Conservation (phyloP, 1,140 invertebrate species). For the Tetraneura akinire region DNA sequence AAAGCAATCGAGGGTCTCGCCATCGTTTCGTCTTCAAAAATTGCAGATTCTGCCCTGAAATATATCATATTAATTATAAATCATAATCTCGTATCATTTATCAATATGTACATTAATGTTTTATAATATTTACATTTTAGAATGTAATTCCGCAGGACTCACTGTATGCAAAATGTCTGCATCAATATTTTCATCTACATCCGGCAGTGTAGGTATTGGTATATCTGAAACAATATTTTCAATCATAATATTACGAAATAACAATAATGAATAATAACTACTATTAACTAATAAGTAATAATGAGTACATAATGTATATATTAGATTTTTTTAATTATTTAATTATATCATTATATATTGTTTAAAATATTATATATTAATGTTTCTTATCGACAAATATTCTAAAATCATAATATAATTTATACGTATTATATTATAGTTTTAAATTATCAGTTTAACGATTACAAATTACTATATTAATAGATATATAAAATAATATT, state of each 20-base stretch:
- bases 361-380: not conserved
- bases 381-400: too few species aligned
- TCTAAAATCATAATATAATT: too few species aligned
- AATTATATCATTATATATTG: not conserved
- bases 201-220: not conserved
- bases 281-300: not conserved
- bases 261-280: not conserved
- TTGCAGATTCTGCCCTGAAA: slow-evolving; percentile 2
- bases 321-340: too few species aligned
- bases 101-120: not conserved
- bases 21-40: not conserved
- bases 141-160: not conserved
- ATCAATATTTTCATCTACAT: slow-evolving; percentile 26
- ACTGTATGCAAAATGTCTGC: slow-evolving; percentile 1
- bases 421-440: too few species aligned
- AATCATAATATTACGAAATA: not conserved
- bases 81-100: not conserved
- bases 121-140: slow-evolving; percentile 5
- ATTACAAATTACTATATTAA: too few species aligned
- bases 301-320: not conserved
- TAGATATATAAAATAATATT: too few species aligned
- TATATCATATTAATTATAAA: not conserved
- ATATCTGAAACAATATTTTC: slow-evolving; percentile 21
- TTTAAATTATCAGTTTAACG: too few species aligned
- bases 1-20: slow-evolving; percentile 11